Evolutionary conservation across 2,113 vertebrate genomes (phyloP).

Genomic region (Cebidichthys violaceus): DNA sequence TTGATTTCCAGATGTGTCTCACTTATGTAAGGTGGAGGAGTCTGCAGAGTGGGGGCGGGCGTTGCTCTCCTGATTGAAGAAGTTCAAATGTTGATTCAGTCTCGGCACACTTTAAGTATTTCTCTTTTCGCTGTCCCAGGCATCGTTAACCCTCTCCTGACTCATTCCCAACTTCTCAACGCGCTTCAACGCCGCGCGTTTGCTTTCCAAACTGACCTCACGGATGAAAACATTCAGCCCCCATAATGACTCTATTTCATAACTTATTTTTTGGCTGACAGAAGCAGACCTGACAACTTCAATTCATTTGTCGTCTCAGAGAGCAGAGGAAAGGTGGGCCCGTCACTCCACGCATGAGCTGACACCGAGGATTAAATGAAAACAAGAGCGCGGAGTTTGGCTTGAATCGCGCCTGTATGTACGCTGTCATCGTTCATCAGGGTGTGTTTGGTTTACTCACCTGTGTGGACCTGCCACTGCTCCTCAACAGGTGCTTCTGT

Average conservation of each 20-base stretch:
- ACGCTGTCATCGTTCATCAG: slow-evolving; percentile 32
- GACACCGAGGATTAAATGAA: slow-evolving; percentile 52
- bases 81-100: slow-evolving; percentile 68
- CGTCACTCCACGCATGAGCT: slow-evolving; percentile 46
- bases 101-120: slow-evolving; percentile 38
- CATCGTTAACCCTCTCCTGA: slow-evolving; percentile 52
- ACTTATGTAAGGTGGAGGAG: slow-evolving; percentile 68
- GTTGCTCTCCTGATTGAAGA: slow-evolving; percentile 60
- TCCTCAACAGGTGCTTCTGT: slow-evolving; percentile 65
- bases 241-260: slow-evolving; percentile 57
- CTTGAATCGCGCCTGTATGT: slow-evolving; percentile 53
- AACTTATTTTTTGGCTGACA: slow-evolving; percentile 32
- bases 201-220: slow-evolving; percentile 66
- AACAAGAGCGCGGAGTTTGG: slow-evolving; percentile 39
- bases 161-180: slow-evolving; percentile 35
- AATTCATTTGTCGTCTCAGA: slow-evolving; percentile 49
- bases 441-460: slow-evolving; percentile 63
- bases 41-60: slow-evolving; percentile 53
- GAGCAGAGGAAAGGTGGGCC: slow-evolving; percentile 46
- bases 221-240: slow-evolving; percentile 60
- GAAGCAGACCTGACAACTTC: slow-evolving; percentile 43
- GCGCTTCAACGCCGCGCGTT: slow-evolving; percentile 31
- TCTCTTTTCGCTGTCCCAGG: slow-evolving; percentile 46
- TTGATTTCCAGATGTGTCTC: slow-evolving; percentile 75
- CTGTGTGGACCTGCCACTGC: slow-evolving; percentile 62